phyloP scores from a whole-genome alignment of 1,140 invertebrate genomes.

The Drosophila tani region DNA sequence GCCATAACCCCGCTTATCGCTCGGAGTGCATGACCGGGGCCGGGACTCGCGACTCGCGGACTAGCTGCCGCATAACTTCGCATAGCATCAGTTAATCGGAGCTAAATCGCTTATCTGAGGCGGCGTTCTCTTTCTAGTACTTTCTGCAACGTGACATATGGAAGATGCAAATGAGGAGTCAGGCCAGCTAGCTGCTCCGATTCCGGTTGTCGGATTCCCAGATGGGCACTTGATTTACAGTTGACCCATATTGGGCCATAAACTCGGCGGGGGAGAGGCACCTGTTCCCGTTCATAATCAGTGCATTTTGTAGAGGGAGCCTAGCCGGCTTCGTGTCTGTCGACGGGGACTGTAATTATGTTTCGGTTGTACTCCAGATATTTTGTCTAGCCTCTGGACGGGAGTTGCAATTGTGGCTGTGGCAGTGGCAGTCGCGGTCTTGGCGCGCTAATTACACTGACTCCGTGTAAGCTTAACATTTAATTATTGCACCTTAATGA shows the following conservation, averaged over 20 bases:
- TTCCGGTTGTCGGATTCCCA: neutral
- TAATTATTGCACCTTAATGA: conserved; percentile 83
- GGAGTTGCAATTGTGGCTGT: conserved; percentile 6
- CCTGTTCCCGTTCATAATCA: conserved; percentile 73
- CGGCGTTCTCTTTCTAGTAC: conserved; percentile 53
- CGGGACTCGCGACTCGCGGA: conserved; percentile 8
- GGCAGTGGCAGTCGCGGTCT: conserved; percentile 26
- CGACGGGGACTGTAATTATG: conserved; percentile 67
- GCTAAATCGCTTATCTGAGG: conserved; percentile 78
- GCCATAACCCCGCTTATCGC: conserved; percentile 75
- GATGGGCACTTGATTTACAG: conserved; percentile 42
- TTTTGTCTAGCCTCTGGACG: conserved; percentile 73
- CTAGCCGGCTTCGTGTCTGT: conserved; percentile 68
- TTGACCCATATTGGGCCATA: conserved; percentile 72
- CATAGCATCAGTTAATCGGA: conserved; percentile 81
- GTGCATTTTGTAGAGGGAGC: conserved; percentile 76
- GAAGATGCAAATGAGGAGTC: conserved; percentile 30
- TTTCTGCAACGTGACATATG: conserved; percentile 60
- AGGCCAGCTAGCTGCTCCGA: conserved; percentile 7
- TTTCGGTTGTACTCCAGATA: conserved; percentile 80
- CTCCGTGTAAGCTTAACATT: conserved; percentile 78
- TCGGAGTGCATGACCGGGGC: conserved; percentile 49
- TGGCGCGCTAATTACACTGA: conserved; percentile 73
- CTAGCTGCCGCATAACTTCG: conserved; percentile 64
- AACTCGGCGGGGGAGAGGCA: conserved; percentile 34